Conservation (phyloP, 2,888 invertebrate genomes). For the Zaprionus obscuricornis region DNA sequence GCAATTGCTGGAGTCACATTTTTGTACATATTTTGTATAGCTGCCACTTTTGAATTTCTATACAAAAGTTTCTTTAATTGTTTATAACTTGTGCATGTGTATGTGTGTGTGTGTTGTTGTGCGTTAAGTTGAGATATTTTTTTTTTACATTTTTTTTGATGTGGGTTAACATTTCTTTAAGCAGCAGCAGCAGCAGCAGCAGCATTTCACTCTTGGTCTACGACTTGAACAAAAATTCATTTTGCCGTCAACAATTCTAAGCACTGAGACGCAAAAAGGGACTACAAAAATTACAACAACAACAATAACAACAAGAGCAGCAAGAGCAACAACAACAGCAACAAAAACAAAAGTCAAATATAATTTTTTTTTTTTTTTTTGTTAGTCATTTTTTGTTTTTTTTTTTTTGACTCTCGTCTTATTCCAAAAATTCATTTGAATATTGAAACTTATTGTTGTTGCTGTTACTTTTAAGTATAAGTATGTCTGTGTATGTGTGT, state of each 20-base stretch:
- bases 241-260: constrained; percentile 57
- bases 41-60: constrained; percentile 62
- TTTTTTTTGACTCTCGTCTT: constrained; percentile 70
- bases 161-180: constrained; percentile 69
- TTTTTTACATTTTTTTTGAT: constrained; percentile 69
- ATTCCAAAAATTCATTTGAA: constrained; percentile 68
- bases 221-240: constrained; percentile 32
- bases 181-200: too few relatives aligned
- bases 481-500: constrained; percentile 11
- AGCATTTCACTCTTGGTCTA: constrained; percentile 54
- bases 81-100: constrained; percentile 50
- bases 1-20: constrained; percentile 58
- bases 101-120: constrained; percentile 15
- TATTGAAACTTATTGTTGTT: constrained; percentile 62
- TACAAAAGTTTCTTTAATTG: constrained; percentile 67
- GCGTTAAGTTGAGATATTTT: constrained; percentile 47
- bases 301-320: too few relatives aligned
- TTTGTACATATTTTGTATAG: constrained; percentile 47
- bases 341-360: constrained; percentile 33
- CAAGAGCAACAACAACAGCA: too few relatives aligned
- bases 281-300: constrained; percentile 23
- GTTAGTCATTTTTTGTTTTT: constrained; percentile 67
- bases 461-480: constrained; percentile 25
- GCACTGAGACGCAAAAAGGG: constrained; percentile 24
- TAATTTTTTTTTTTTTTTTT: constrained; percentile 41